phyloP scores from a whole-genome alignment of 2,113 vertebrate species.

The Natator depressus region DNA sequence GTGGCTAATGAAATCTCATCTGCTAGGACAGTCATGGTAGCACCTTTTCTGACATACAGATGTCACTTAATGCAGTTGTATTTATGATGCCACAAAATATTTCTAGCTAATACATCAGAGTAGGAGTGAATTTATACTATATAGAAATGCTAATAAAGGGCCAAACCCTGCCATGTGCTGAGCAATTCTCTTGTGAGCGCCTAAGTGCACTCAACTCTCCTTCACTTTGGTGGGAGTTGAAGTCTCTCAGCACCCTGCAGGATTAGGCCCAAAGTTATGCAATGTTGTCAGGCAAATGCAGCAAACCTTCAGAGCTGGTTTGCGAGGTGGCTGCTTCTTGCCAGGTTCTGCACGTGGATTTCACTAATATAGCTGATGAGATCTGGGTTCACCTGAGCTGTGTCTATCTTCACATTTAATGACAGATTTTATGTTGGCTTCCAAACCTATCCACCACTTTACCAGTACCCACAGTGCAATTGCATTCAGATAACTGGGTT shows the following conservation, averaged over 20 bases:
- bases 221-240: neutral
- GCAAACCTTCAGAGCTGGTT: neutral
- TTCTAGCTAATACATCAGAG: neutral
- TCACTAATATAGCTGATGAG: neutral
- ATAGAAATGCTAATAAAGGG: neutral
- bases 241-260: neutral
- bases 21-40: neutral
- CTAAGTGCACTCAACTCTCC: neutral
- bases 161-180: neutral
- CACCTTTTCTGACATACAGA: neutral
- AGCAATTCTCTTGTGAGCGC: neutral
- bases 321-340: neutral
- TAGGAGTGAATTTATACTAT: neutral
- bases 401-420: neutral
- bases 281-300: neutral
- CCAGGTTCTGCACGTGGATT: neutral
- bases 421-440: neutral
- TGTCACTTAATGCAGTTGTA: neutral
- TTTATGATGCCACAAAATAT: neutral
- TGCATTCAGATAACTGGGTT: neutral
- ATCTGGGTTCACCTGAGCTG: neutral
- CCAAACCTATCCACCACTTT: neutral
- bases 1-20: neutral
- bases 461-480: neutral
- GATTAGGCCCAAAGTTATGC: neutral